Evolutionary conservation across 2,113 vertebrate genomes (phyloP).

Genomic region (Hylia prasina): DNA sequence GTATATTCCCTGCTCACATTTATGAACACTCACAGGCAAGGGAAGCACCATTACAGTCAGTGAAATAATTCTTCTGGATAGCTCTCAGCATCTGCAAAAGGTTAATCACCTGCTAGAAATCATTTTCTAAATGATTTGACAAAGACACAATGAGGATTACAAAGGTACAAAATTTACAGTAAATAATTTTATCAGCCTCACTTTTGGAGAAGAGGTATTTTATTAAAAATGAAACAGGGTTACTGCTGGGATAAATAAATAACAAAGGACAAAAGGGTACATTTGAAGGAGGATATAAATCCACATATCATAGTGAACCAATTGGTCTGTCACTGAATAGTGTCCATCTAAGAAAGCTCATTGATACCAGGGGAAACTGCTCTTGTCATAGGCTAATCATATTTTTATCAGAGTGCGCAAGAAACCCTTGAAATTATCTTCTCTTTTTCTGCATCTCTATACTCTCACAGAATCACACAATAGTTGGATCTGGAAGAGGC

Average conservation of each 20-base stretch:
- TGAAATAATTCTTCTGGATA: not conserved
- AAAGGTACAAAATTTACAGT: not conserved
- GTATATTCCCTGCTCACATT: not conserved
- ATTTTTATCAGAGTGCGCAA: not conserved
- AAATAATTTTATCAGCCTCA: not conserved
- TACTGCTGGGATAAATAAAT: not conserved
- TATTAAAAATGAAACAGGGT: not conserved
- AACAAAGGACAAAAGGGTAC: not conserved
- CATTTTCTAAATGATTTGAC: not conserved
- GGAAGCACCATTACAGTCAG: not conserved
- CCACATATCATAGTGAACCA: not conserved
- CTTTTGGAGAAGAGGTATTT: not conserved
- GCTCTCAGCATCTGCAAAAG: not conserved
- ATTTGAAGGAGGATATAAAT: constrained; percentile 9
- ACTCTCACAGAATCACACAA: not conserved
- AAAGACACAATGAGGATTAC: not conserved
- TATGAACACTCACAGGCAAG: not conserved
- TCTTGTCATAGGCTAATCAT: not conserved
- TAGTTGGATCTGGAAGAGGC: not conserved
- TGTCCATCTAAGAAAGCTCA: not conserved
- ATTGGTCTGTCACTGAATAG: not conserved
- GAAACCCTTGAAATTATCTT: not conserved
- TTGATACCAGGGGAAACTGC: not conserved
- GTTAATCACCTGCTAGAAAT: not conserved
- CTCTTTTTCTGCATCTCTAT: not conserved